phyloP scores from a whole-genome alignment of 2,113 vertebrate genomes.

The Scophthalmus maximus region DNA sequence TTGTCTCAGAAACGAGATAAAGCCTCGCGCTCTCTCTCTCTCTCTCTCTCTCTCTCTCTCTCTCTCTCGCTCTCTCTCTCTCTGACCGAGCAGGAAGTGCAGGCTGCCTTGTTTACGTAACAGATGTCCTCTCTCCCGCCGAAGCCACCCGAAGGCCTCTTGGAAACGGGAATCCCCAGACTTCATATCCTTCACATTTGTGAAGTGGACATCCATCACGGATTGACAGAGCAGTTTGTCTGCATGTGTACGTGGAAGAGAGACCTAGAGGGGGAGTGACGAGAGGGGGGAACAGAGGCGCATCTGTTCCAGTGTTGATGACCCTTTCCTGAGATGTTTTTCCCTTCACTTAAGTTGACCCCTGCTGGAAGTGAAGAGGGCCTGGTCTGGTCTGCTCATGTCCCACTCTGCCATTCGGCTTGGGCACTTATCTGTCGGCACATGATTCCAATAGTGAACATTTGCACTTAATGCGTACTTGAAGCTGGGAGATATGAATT shows the following conservation, averaged over 20 bases:
- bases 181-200: constrained; percentile 72
- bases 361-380: constrained; percentile 22
- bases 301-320: constrained; percentile 61
- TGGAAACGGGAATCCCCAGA: constrained; percentile 79
- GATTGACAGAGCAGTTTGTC: constrained; percentile 63
- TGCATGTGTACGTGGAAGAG: constrained; percentile 54
- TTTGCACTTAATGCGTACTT: constrained; percentile 38
- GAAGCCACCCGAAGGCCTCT: constrained; percentile 69
- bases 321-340: constrained; percentile 64
- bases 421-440: constrained; percentile 53
- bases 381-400: constrained; percentile 40
- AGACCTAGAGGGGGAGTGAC: constrained; percentile 26
- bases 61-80: constrained; percentile 6
- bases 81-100: constrained; percentile 66
- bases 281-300: constrained; percentile 58
- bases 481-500: constrained; percentile 59
- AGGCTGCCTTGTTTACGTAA: constrained; percentile 74
- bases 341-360: constrained; percentile 58
- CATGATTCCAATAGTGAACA: constrained; percentile 69
- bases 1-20: constrained; percentile 73
- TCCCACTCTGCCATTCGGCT: constrained; percentile 28
- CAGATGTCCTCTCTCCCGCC: constrained; percentile 66
- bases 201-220: constrained; percentile 75
- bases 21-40: constrained; percentile 44
- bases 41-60: constrained; percentile 19